Evolutionary conservation across 2,888 invertebrate species (phyloP).

Genomic region (Melinopterus prodromus): DNA sequence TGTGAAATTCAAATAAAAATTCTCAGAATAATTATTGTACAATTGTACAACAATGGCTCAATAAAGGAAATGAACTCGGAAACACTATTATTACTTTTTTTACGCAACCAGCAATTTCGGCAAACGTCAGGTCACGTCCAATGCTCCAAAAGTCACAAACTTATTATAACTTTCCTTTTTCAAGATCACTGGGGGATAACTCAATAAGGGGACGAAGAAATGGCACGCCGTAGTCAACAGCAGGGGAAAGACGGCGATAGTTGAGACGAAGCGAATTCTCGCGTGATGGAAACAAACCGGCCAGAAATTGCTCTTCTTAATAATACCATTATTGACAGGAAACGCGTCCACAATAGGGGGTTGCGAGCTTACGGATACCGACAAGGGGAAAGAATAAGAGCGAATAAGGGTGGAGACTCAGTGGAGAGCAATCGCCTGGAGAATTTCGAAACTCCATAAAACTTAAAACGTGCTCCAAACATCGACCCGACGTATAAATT

Average conservation of each 20-base stretch:
- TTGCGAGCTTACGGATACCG: neutral
- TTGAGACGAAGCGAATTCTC: neutral
- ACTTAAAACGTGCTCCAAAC: neutral
- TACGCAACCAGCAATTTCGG: neutral
- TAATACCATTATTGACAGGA: neutral
- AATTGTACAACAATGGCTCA: too few relatives aligned
- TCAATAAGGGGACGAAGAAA: neutral
- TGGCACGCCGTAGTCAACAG: neutral
- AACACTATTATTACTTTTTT: neutral
- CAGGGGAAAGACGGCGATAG: neutral
- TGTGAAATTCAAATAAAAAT: too few relatives aligned
- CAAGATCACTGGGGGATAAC: neutral
- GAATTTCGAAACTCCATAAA: neutral
- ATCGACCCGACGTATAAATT: neutral
- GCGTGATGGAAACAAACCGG: neutral
- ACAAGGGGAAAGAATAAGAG: neutral
- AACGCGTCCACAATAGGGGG: neutral
- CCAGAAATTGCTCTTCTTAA: conserved; percentile 4
- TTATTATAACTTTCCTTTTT: neutral
- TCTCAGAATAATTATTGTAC: too few relatives aligned
- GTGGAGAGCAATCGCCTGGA: neutral
- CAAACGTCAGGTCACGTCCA: neutral
- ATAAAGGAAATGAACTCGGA: neutral
- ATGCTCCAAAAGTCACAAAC: neutral
- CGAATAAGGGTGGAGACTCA: neutral